phyloP scores from a whole-genome alignment of 1,140 invertebrate species.

The Sycophaga agraensis region DNA sequence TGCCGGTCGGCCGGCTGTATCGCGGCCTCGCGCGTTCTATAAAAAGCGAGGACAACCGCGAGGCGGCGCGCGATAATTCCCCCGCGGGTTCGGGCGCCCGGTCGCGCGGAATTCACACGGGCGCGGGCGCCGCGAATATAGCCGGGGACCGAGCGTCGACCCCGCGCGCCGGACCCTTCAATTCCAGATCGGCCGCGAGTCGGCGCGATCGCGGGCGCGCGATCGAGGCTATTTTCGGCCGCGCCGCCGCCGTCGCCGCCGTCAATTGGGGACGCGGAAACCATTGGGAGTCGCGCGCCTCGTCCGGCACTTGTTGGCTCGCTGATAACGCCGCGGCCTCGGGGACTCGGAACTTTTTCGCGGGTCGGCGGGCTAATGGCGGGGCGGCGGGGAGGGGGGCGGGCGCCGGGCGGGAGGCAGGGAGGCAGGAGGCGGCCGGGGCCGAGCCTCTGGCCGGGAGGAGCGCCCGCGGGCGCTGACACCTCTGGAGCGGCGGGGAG shows the following conservation, averaged over 20 bases:
- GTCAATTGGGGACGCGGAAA: too few relatives aligned
- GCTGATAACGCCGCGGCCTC: background rate
- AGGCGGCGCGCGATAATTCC: too few relatives aligned
- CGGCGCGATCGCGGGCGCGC: background rate
- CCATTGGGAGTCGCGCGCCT: background rate
- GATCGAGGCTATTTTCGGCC: too few relatives aligned
- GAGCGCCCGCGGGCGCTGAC: too few relatives aligned
- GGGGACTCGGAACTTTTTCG: too few relatives aligned
- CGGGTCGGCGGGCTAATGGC: too few relatives aligned
- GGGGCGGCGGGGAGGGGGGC: background rate
- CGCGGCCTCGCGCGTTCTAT: background rate
- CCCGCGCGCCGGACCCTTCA: background rate
- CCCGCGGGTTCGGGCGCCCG: background rate
- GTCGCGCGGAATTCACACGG: background rate
- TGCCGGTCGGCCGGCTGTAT: conserved; percentile 2
- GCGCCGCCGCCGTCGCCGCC: background rate
- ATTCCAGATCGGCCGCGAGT: background rate
- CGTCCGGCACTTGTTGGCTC: background rate
- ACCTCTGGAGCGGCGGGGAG: too few relatives aligned
- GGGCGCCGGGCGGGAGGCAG: too few relatives aligned
- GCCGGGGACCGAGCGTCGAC: too few relatives aligned
- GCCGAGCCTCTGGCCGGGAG: too few relatives aligned
- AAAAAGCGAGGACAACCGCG: too few relatives aligned
- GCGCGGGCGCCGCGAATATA: background rate
- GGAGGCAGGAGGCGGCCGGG: too few relatives aligned